Evolutionary conservation across 2,113 vertebrate genomes (phyloP), one percentile per base, ranked within the genome.

Genomic region (Corapipo altera): DNA sequence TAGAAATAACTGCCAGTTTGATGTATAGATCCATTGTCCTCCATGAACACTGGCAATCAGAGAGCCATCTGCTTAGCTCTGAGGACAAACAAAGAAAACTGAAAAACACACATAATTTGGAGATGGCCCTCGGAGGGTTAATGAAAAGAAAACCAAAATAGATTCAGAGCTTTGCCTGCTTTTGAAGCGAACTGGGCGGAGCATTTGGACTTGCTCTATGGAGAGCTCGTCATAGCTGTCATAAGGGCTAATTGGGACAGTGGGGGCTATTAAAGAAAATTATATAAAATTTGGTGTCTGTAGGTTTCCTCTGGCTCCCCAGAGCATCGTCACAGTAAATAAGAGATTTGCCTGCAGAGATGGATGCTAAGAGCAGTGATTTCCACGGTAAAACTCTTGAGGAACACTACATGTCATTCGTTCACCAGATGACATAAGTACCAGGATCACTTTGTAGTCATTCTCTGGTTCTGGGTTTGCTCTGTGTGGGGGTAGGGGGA

Each of bases 341-440:
- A 26, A 32, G 74, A 82, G 59, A 32, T 74, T 87, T n/a, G 32
- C 33, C 61, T 69, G 48, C 21, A 49, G 81, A 39, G 84, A 12
- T 16, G 58, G 39, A 20, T 79, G 80, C 65, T 22, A 17, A 61
- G n/a, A 80, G 85, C 54, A 0, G 39, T 3, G 65, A 30, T 62
- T 91, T 91, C 55, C 37, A 20, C 1, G 1, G 26, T 8, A 33
- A 43, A 87, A 43, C 70, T 76, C 66, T 12, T 23, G 65, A 58
- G 85, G 73, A 81, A 16, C 16, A 0, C 32, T 6, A 35, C 0
- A 0, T 24, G 57, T 28, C 52, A 2, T 66, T 72, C 61, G 6
- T 43, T 54, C 41, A 3, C 30, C 32, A 2, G 72, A 26, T 52
- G 66, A 35, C 73, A 15, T 2, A 27, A 80, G 35, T 9, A 9